phyloP scores from a whole-genome alignment of 92 coral and sea anemone species.

The Parazoanthus atlanticus region DNA sequence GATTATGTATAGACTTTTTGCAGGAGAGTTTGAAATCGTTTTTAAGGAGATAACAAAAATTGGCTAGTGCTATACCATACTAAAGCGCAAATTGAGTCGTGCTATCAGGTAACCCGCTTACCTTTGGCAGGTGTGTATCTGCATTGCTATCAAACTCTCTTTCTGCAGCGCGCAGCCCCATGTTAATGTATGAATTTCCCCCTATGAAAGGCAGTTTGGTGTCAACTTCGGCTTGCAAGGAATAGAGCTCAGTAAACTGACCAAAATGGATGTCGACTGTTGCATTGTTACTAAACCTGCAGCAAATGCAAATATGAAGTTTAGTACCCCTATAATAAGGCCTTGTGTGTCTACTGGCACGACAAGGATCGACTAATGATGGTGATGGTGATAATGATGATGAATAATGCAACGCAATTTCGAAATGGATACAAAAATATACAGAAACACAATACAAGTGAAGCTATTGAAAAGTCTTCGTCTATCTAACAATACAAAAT shows the following conservation, averaged over 20 bases:
- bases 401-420: background rate
- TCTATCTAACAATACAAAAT: background rate
- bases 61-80: too few relatives aligned
- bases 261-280: slow-evolving; percentile 33
- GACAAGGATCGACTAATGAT: background rate
- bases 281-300: slow-evolving; percentile 27
- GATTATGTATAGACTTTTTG: too few relatives aligned
- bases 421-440: background rate
- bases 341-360: background rate
- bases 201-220: background rate
- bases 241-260: background rate
- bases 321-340: background rate
- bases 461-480: background rate
- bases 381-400: too few relatives aligned
- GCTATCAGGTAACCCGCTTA: background rate
- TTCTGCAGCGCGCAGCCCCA: slow-evolving; percentile 23
- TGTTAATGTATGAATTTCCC: background rate
- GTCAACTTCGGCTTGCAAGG: slow-evolving; percentile 22
- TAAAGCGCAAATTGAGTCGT: background rate
- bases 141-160: slow-evolving; percentile 22
- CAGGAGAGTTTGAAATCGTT: too few relatives aligned
- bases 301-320: background rate
- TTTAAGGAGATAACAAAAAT: too few relatives aligned
- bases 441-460: background rate
- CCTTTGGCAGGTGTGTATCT: slow-evolving; percentile 12